These are phyloP conservation scores for Spea bombifrons DNA, from an alignment of 2,113 vertebrate species.

Conservation along the genomic window DNA sequence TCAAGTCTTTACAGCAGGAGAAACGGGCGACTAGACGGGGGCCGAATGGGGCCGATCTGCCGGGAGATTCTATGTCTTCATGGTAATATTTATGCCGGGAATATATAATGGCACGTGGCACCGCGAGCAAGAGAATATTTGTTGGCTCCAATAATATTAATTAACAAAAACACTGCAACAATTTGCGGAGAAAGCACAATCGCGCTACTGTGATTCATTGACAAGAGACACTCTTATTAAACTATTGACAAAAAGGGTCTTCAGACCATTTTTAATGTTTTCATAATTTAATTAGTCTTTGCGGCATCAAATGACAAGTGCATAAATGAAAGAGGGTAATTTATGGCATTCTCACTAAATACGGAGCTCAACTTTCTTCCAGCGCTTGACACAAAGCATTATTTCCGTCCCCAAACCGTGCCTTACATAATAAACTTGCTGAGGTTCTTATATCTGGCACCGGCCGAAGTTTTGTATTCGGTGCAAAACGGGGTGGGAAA, in stretches of 20 bases:
- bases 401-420: slow-evolving; percentile 26
- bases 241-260: slow-evolving; percentile 43
- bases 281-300: slow-evolving; percentile 42
- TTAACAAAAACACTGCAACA: neutral
- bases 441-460: slow-evolving; percentile 26
- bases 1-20: too few species aligned
- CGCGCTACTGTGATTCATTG: slow-evolving; percentile 29
- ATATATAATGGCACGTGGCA: neutral
- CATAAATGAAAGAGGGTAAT: slow-evolving; percentile 37
- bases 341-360: slow-evolving; percentile 39
- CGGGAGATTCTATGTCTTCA: neutral
- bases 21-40: neutral
- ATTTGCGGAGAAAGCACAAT: slow-evolving; percentile 4
- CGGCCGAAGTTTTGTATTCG: neutral
- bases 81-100: neutral
- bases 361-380: slow-evolving; percentile 30
- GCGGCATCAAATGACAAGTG: slow-evolving; percentile 25
- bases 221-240: slow-evolving; percentile 42
- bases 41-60: neutral
- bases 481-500: too few species aligned
- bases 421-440: slow-evolving; percentile 34
- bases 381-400: slow-evolving; percentile 29
- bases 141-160: slow-evolving; percentile 1
- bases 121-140: slow-evolving; percentile 14
- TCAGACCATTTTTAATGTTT: slow-evolving; percentile 41